These are phyloP conservation scores for Plumapathes pennacea DNA, from an alignment of 92 coral and sea anemone species.

Conservation along the genomic window DNA sequence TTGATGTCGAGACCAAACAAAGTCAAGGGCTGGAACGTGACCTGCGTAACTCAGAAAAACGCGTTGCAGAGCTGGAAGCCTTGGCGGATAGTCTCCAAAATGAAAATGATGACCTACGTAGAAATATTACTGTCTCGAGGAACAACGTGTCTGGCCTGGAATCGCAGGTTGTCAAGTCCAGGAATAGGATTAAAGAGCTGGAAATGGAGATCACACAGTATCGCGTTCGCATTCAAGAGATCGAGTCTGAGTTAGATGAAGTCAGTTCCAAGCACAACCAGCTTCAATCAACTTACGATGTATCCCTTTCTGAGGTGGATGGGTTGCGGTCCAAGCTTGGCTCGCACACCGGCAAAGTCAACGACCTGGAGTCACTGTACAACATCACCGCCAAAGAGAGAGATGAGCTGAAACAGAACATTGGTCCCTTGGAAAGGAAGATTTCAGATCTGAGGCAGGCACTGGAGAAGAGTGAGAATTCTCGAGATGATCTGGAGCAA, in stretches of 20 bases:
- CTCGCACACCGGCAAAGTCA: conserved; percentile 76
- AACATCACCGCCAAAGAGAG: conserved; percentile 87
- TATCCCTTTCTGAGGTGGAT: conserved; percentile 84
- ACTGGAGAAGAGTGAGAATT: conserved; percentile 82
- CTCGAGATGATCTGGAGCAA: conserved; percentile 87
- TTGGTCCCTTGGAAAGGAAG: conserved; percentile 86
- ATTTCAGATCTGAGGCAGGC: conserved; percentile 75
- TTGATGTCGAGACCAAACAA: conserved; percentile 80
- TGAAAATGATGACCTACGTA: conserved; percentile 80
- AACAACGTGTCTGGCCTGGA: conserved; percentile 81
- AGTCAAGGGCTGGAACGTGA: conserved; percentile 80
- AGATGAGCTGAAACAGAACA: conserved; percentile 80
- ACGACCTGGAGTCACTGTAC: conserved; percentile 88
- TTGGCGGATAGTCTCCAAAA: conserved; percentile 68
- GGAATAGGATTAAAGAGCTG: conserved; percentile 73
- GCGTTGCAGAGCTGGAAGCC: conserved; percentile 81
- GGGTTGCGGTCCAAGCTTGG: conserved; percentile 80
- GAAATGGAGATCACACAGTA: conserved; percentile 76
- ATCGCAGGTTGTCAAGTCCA: conserved; percentile 57
- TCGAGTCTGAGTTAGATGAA: conserved; percentile 79
- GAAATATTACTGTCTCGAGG: conserved; percentile 67
- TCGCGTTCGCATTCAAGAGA: conserved; percentile 70
- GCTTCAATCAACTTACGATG: conserved; percentile 74
- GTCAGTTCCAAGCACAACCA: conserved; percentile 60
- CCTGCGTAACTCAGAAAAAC: conserved; percentile 70